phyloP scores from a whole-genome alignment of 1,140 invertebrate genomes.

The Penaeus vannamei region DNA sequence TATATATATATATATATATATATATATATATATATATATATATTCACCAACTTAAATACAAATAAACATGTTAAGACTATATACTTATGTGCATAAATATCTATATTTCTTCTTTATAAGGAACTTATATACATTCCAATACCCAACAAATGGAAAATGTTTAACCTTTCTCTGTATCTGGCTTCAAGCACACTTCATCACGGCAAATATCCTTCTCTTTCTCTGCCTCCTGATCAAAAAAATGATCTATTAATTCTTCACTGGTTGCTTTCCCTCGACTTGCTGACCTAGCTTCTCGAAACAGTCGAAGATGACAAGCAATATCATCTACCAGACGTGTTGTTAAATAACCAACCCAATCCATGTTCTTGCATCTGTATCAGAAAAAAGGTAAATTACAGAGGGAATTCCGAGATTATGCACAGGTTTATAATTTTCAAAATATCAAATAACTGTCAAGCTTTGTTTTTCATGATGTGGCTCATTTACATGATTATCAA shows the following conservation, averaged over 20 bases:
- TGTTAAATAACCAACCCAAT: constrained; percentile 67
- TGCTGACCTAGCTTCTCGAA: constrained; percentile 60
- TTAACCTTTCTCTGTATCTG: constrained; percentile 64
- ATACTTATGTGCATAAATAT: too few species aligned
- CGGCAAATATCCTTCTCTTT: constrained; percentile 66
- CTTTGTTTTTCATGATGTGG: neutral
- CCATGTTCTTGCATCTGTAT: constrained; percentile 64
- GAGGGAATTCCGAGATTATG: neutral
- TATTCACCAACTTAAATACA: too few species aligned
- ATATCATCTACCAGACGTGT: constrained; percentile 67
- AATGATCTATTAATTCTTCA: constrained; percentile 63
- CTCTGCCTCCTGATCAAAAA: constrained; percentile 65
- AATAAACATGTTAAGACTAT: too few species aligned
- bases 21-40: too few species aligned
- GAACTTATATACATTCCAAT: too few species aligned
- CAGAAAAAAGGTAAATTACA: neutral
- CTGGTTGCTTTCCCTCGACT: constrained; percentile 44
- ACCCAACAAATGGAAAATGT: neutral
- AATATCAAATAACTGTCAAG: neutral
- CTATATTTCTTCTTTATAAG: too few species aligned
- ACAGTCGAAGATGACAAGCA: constrained; percentile 64
- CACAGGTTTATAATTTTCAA: neutral
- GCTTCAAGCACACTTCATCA: constrained; percentile 65
- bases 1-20: too few species aligned
- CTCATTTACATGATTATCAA: neutral